These are phyloP conservation scores for Pseudomugil gertrudae DNA, from an alignment of 2,797 vertebrate genomes.

Conservation along the genomic window DNA sequence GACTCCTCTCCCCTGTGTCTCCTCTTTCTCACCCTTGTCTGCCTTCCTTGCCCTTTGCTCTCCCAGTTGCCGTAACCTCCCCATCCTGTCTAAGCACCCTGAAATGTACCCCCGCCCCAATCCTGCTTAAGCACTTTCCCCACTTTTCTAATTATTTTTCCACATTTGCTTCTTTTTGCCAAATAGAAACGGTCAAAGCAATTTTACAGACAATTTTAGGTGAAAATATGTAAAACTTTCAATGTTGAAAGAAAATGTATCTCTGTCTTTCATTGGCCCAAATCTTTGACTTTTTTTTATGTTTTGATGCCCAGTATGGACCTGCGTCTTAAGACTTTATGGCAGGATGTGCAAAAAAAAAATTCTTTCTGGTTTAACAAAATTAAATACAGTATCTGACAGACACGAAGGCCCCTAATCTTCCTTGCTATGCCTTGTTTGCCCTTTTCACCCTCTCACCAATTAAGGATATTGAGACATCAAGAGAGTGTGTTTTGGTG, in stretches of 20 bases:
- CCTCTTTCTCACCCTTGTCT: constrained; percentile 46
- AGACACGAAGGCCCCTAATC: constrained; percentile 56
- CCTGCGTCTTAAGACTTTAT: constrained; percentile 47
- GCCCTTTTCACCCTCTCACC: constrained; percentile 40
- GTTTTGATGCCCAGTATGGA: constrained; percentile 22
- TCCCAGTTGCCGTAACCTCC: constrained; percentile 46
- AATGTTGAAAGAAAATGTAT: constrained; percentile 25
- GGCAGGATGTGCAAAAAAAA: constrained; percentile 58
- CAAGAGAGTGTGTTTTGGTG: constrained; percentile 16
- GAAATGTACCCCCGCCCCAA: constrained; percentile 7
- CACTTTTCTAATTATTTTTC: constrained; percentile 22
- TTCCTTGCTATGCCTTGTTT: constrained; percentile 21
- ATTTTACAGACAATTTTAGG: constrained; percentile 20
- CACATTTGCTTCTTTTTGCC: constrained; percentile 12
- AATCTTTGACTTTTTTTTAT: constrained; percentile 26
- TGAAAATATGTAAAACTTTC: neutral
- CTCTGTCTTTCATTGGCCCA: neutral
- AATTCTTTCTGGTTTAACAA: constrained; percentile 64
- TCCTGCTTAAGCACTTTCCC: constrained; percentile 7
- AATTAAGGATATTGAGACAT: constrained; percentile 34
- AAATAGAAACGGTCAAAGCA: constrained; percentile 11
- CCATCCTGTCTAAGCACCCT: constrained; percentile 49
- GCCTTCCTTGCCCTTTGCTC: constrained; percentile 62
- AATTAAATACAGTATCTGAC: constrained; percentile 71
- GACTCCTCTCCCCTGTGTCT: constrained; percentile 32